Evolutionary conservation across 2,797 vertebrate species (phyloP), one percentile per base, ranked within the genome.

Genomic region (Platyrinchus mystaceus): DNA sequence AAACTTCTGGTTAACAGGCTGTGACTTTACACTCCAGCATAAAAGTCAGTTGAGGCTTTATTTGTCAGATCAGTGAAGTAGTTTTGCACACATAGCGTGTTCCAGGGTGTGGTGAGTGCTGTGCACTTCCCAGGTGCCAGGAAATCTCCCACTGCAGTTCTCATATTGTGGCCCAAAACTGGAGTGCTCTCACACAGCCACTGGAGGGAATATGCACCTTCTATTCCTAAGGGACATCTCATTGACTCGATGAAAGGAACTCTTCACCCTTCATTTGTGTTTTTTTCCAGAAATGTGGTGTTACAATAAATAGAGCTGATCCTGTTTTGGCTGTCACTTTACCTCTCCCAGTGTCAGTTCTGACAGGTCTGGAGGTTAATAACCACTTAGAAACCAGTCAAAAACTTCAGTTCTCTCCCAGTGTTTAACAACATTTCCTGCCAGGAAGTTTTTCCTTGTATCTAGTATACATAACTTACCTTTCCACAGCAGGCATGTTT

Each of bases 301-400:
- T n/a, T 49, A 4, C 3, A 36, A 15, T 32, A 21, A 46, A 21
- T 10, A n/a, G 62, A 68, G 49, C 56, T 50, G 60, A 36, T 36
- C 18, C 19, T 14, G 0, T 60, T 68, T 80, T 37, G 55, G 21
- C 46, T 41, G 9, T 71, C 59, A 7, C 34, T 20, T 67, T 41
- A 20, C 32, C 11, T 27, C 5, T 27, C 6, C 5, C 2, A 0
- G 11, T 36, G 58, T 43, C 78, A 59, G 0, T 41, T 78, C 74
- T 82, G 56, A 15, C 39, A 62, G 68, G 4, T 63, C 77, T 56
- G 53, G 14, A 87, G 66, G 14, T 63, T 46, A 44, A 32, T 44
- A 41, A 68, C 32, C 5, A 6, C 14, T 60, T 12, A 74, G 60
- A 66, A 73, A 39, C 23, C 24, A 47, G 30, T 7, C 3, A 21